A percentile compares a stretch with the other conserved stretches of the same genome.
These are phyloP conservation scores for Tetragonula carbonaria DNA, from an alignment of 2,888 invertebrate species.

Conservation along the genomic window DNA sequence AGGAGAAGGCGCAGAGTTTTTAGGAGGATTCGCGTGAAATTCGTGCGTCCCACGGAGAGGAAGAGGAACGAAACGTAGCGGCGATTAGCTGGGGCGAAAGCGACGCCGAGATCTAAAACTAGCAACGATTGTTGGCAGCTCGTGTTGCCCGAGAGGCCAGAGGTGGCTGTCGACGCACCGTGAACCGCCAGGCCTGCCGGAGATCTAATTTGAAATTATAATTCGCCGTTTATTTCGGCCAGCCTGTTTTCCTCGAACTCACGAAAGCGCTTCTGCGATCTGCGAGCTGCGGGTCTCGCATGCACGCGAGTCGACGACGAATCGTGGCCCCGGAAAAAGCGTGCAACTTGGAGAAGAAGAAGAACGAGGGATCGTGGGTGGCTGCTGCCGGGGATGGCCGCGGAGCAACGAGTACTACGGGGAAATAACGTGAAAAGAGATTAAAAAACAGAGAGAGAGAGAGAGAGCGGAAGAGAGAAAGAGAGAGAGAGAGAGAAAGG, in stretches of 20 bases:
- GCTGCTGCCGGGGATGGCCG: not conserved
- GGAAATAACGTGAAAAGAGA: conserved; percentile 14
- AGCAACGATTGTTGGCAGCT: conserved; percentile 6
- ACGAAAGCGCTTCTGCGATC: conserved; percentile 34
- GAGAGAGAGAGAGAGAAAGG: not conserved
- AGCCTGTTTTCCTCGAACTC: conserved; percentile 47
- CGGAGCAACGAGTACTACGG: not conserved
- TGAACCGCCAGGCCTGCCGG: conserved; percentile 23
- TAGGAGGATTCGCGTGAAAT: conserved; percentile 3
- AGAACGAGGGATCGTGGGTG: not conserved
- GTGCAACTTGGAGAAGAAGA: not conserved
- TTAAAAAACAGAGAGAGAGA: conserved; percentile 13
- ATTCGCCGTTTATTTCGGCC: conserved; percentile 45
- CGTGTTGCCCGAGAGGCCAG: not conserved
- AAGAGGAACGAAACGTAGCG: not conserved
- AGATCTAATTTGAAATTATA: conserved; percentile 54
- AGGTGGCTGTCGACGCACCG: not conserved
- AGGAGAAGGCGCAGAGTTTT: no score
- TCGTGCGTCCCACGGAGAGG: not conserved
- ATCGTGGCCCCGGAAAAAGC: not conserved
- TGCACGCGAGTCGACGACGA: conserved; percentile 15
- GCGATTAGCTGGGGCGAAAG: conserved; percentile 1
- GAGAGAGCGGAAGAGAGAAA: not conserved
- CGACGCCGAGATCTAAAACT: not conserved
- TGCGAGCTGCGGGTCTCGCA: conserved; percentile 6